phyloP scores from a whole-genome alignment of 64 coral and sea anemone species.

The Pocillopora verrucosa region DNA sequence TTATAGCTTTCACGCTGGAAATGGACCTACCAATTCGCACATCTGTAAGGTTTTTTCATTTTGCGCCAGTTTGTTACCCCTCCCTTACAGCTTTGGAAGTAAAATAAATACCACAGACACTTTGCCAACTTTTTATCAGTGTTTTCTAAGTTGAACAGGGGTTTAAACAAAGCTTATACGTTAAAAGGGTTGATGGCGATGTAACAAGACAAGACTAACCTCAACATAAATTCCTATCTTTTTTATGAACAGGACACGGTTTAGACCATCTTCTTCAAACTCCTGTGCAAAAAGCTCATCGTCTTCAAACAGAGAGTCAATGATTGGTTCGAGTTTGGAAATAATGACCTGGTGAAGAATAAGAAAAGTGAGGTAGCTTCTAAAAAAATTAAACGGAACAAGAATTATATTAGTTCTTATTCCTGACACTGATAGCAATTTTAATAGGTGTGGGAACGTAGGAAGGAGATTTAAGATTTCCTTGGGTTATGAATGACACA shows the following conservation, averaged over 20 bases:
- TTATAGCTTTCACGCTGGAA: too few species aligned
- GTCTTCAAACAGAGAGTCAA: conserved; percentile 57
- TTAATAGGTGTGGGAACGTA: too few species aligned
- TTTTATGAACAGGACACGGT: conserved; percentile 68
- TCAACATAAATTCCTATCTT: conserved; percentile 89
- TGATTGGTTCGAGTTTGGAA: conserved; percentile 54
- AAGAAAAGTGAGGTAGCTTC: neutral
- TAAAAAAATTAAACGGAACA: too few species aligned
- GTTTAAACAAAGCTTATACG: neutral
- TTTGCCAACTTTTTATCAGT: too few species aligned
- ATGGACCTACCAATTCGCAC: too few species aligned
- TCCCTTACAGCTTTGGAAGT: too few species aligned
- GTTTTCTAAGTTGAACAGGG: neutral
- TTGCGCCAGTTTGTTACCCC: too few species aligned
- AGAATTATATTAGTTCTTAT: neutral
- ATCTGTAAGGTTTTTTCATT: too few species aligned
- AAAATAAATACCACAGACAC: too few species aligned
- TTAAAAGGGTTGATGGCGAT: neutral
- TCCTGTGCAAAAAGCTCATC: conserved; percentile 27
- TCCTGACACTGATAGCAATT: neutral
- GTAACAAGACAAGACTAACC: conserved; percentile 6
- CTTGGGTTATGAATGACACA: too few species aligned
- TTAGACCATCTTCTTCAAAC: conserved; percentile 61
- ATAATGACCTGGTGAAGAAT: conserved; percentile 51
- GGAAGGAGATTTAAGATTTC: too few species aligned